These are phyloP conservation scores for Anadara kagoshimensis DNA, from an alignment of 1,140 invertebrate species.

Conservation along the genomic window DNA sequence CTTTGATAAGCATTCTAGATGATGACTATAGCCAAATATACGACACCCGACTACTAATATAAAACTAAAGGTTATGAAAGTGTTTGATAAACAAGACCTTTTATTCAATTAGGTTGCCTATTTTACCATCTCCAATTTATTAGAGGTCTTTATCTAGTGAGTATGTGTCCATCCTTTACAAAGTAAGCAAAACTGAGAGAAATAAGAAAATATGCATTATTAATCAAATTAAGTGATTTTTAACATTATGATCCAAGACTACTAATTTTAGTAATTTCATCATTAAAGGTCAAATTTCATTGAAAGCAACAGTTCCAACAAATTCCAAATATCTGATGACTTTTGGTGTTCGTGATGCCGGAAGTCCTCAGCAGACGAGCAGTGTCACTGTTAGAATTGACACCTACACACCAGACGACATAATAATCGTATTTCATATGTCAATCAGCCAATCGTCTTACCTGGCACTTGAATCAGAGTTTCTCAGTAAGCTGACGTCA, in stretches of 20 bases:
- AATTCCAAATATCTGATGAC: slow-evolving; percentile 45
- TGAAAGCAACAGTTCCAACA: slow-evolving; percentile 39
- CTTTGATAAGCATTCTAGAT: too few species aligned
- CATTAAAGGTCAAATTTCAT: slow-evolving; percentile 27
- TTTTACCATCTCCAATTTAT: too few species aligned
- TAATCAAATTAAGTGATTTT: too few species aligned
- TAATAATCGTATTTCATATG: slow-evolving; percentile 47
- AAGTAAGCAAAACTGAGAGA: too few species aligned
- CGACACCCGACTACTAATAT: not conserved
- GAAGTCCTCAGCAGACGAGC: slow-evolving; percentile 35
- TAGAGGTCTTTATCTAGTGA: too few species aligned
- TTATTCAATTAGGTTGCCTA: too few species aligned
- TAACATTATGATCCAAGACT: too few species aligned
- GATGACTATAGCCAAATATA: too few species aligned
- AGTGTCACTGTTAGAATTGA: slow-evolving; percentile 49
- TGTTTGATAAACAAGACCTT: not conserved
- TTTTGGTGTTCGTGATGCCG: slow-evolving; percentile 40
- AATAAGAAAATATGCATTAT: too few species aligned
- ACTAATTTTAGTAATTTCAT: too few species aligned
- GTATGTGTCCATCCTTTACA: too few species aligned
- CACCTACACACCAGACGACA: slow-evolving; percentile 42
- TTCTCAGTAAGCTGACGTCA: slow-evolving; percentile 42
- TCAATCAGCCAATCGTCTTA: slow-evolving; percentile 42
- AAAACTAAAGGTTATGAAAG: not conserved
- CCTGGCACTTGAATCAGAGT: slow-evolving; percentile 26